Base-by-base conservation (phyloP, 2,797 vertebrate species). In the Gymnothorax reevesii region DNA sequence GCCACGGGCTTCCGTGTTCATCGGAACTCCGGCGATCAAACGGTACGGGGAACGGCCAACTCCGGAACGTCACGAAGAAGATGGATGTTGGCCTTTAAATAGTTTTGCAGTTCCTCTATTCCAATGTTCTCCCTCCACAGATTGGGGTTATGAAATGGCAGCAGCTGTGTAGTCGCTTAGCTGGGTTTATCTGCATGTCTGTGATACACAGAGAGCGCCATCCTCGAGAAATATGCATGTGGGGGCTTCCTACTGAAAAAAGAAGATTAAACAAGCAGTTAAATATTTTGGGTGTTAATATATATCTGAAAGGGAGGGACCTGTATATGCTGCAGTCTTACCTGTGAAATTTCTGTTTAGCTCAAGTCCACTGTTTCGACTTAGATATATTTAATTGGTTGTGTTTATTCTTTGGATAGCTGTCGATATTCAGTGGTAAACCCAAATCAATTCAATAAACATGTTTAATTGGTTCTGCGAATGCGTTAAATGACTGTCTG, bases 121-220 rank as follows among this genome's bases (percentile, higher is more conserved):
- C 57, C 57, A 33, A 25, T 22, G 73, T 49, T 9, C 15, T 59
- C 79, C 55, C 83, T n/a, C 84, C 83, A 49, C 60, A 59, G 80
- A 59, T 55, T 55, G 80, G 86, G 87, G 84, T 85, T 90, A 84
- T 88, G 90, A 88, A 88, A 83, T 85, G 83, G 87, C 57, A 22
- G 88, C 89, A 89, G 91, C 89, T 93, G 91, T 80, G 2, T 66
- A 92, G 75, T 87, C 87, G 85, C 89, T 93, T 89, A 89, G n/a
- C 85, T 84, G 86, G 84, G 86, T 88, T 86, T 86, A 33, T 85
- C 87, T 73, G 57, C 17, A 25, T 80, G 27, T 33, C n/a, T 57
- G 59, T 52, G 55, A 80, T 80, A 55, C 77, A 80, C 55, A 52
- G 77, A 54, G 22, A 49, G 55, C 55, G n/a, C 49, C 49, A 71